These are phyloP conservation scores for Neopipo cinnamomea DNA, from an alignment of 2,113 vertebrate genomes.

Conservation along the genomic window DNA sequence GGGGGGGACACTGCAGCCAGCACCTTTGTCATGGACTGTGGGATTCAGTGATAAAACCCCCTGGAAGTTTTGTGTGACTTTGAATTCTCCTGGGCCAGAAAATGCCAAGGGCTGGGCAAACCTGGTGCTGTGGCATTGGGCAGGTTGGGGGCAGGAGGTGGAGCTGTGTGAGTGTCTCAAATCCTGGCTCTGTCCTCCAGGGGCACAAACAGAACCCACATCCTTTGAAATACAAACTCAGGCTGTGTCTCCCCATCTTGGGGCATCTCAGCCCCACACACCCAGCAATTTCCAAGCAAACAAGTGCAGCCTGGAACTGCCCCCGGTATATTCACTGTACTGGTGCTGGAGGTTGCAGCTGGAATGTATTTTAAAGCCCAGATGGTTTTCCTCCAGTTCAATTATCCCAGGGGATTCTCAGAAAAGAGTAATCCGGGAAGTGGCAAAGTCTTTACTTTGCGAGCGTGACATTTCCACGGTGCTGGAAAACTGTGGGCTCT, in stretches of 20 bases:
- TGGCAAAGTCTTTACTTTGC: not conserved
- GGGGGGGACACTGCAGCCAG: not conserved
- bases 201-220: rapidly evolving
- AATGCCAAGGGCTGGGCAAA: no score
- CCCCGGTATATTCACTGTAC: rapidly evolving
- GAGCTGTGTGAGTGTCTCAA: not conserved
- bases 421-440: not conserved
- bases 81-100: not conserved
- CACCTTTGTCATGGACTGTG: rapidly evolving
- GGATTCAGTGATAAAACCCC: not conserved
- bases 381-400: not conserved
- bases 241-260: no score
- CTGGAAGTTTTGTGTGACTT: not conserved
- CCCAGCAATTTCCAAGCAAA: not conserved
- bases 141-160: not conserved
- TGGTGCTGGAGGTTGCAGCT: no score
- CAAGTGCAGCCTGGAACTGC: not conserved
- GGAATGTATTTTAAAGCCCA: not conserved
- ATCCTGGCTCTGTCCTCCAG: not conserved
- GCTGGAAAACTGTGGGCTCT: not conserved
- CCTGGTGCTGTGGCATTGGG: not conserved
- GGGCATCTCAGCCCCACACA: rapidly evolving
- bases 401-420: not conserved
- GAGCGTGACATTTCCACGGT: not conserved
- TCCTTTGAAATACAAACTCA: not conserved